Evolutionary conservation across 2,113 vertebrate genomes (phyloP), one percentile per base, ranked within the genome.

Genomic region (Ceyx melanurus): DNA sequence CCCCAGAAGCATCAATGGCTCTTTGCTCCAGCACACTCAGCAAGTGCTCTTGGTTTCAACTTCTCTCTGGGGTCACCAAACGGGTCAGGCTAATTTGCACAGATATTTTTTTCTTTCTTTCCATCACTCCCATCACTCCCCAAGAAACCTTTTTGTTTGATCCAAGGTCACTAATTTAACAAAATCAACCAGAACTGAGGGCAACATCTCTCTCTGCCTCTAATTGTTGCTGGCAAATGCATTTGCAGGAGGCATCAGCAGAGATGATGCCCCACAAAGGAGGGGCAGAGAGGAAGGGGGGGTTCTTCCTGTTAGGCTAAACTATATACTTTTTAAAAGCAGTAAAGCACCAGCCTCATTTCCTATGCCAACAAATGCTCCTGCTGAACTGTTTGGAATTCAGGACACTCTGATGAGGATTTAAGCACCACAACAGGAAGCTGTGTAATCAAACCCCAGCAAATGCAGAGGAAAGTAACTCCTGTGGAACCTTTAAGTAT

Each of bases 311-410:
- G 53, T 57, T 35, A 21, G 23, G 48, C n/a, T 75, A 25, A 79
- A 50, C 53, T 25, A 21, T 20, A 28, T 11, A 13, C 29, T 82
- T 8, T 5, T 29, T 82, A 62, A n/a, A 72, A n/a, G 37, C 90
- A 83, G 61, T 43, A 71, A 72, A 86, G 93, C 57, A 78, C 20
- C 66, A 45, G 86, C 66, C 40, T 89, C 66, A 60, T 90, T 86
- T 84, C 70, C 54, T 71, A 53, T 29, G 77, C 88, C 92, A 89
- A 42, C 35, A 88, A 86, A 84, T 3, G 23, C 78, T 84, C 48
- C n/a, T 81, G 68, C 86, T 78, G 70, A 90, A 88, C 86, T 81
- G 45, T 43, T 89, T 86, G 86, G 92, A 92, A 95, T 93, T 93
- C 92, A 93, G 93, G 86, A 93, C 67, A 58, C 80, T 29, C 73